phyloP scores from a whole-genome alignment of 2,113 vertebrate species.

The Antennarius striatus region DNA sequence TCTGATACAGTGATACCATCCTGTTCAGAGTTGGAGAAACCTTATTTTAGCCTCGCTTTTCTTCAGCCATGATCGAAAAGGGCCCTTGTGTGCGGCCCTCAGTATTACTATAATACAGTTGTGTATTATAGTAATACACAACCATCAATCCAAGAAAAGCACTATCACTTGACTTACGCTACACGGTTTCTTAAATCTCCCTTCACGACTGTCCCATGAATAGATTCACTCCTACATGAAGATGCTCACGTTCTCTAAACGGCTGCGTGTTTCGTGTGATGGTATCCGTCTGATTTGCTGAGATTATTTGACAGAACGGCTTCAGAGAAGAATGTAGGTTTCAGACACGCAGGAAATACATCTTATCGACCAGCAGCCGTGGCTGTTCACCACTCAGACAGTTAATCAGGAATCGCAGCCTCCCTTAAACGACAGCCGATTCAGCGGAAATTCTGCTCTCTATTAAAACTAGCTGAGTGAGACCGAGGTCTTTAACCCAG shows the following conservation, averaged over 20 bases:
- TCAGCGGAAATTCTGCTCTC: neutral
- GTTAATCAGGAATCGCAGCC: neutral
- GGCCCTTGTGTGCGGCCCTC: slow-evolving; percentile 18
- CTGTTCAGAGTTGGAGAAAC: slow-evolving; percentile 13
- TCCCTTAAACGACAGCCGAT: neutral
- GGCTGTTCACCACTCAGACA: neutral
- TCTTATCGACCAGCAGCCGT: neutral
- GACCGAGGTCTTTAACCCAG: neutral
- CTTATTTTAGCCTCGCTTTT: slow-evolving; percentile 27
- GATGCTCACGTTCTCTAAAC: too few species aligned
- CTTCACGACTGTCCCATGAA: too few species aligned
- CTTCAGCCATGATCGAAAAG: slow-evolving; percentile 39
- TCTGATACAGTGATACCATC: slow-evolving; percentile 13
- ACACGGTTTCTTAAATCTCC: too few species aligned
- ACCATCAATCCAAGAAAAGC: too few species aligned
- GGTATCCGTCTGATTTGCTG: neutral
- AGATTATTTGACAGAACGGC: neutral
- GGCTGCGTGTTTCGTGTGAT: neutral
- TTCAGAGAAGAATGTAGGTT: too few species aligned
- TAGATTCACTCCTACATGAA: too few species aligned
- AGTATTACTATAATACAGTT: neutral
- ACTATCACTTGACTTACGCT: neutral
- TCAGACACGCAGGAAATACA: neutral
- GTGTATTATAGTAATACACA: too few species aligned
- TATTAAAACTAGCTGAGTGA: neutral